Evolutionary conservation across 2,888 invertebrate genomes (phyloP).

Genomic region (Hemaris fuciformis): DNA sequence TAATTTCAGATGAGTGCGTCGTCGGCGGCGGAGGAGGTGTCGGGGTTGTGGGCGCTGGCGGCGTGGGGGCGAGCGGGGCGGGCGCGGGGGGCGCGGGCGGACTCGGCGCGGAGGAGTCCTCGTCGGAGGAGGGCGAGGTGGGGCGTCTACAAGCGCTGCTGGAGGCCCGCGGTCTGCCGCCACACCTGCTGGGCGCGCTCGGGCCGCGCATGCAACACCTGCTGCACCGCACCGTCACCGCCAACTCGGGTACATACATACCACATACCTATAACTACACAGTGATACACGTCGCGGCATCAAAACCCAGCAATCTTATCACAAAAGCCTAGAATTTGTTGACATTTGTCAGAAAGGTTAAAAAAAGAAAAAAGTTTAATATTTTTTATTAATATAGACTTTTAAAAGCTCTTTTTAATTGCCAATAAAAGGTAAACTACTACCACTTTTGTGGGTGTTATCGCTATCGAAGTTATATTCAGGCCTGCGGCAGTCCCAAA

Average conservation of each 20-base stretch:
- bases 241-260: constrained; percentile 71
- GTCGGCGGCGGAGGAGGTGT: constrained; percentile 42
- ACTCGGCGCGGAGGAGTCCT: constrained; percentile 83
- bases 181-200: constrained; percentile 96
- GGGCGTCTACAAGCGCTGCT: constrained; percentile 96
- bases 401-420: too few species aligned
- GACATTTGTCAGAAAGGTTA: too few species aligned
- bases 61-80: constrained; percentile 53
- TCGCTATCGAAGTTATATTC: too few species aligned
- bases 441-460: too few species aligned
- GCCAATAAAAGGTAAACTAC: too few species aligned
- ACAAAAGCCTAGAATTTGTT: too few species aligned
- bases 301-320: too few species aligned
- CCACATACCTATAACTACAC: not conserved
- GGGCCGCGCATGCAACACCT: constrained; percentile 98
- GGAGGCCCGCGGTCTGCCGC: constrained; percentile 97
- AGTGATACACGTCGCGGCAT: too few species aligned
- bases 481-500: too few species aligned
- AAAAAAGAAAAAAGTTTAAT: too few species aligned
- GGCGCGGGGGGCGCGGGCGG: constrained; percentile 73
- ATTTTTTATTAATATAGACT: too few species aligned
- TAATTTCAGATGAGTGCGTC: constrained; percentile 55
- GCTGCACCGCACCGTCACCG: constrained; percentile 96
- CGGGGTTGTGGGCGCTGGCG: constrained; percentile 42
- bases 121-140: constrained; percentile 95